Conservation (phyloP, 2,888 invertebrate species). For the Leptodirus hochenwartii region DNA sequence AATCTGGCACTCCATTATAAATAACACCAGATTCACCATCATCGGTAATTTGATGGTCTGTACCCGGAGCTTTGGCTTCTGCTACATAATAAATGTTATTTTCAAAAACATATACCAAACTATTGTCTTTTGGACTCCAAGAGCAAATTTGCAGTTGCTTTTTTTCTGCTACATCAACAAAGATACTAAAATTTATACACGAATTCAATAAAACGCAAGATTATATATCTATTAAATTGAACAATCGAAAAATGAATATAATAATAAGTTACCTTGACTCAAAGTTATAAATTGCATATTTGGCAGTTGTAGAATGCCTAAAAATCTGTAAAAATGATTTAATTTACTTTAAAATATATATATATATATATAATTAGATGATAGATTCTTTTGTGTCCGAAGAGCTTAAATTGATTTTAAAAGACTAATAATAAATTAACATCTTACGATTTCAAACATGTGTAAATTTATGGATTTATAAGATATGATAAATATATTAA, state of each 20-base stretch:
- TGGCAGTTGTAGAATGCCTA: conserved; percentile 43
- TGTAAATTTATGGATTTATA: too few species aligned
- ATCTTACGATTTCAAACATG: too few species aligned
- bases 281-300: conserved; percentile 42
- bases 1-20: conserved; percentile 75
- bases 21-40: conserved; percentile 44
- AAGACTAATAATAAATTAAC: too few species aligned
- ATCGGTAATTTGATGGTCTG: conserved; percentile 27
- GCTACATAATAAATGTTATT: conserved; percentile 50
- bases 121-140: conserved; percentile 35
- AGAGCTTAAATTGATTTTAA: too few species aligned
- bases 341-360: too few species aligned
- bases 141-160: conserved; percentile 39
- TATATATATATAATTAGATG: too few species aligned
- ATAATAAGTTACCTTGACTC: conserved; percentile 29
- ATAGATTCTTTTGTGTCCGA: too few species aligned
- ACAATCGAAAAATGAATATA: conserved; percentile 6
- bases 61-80: conserved; percentile 28
- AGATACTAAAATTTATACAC: too few species aligned
- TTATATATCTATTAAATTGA: background rate
- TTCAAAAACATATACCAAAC: conserved; percentile 42
- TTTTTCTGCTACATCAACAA: conserved; percentile 30
- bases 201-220: conserved; percentile 1
- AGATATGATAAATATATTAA: too few species aligned
- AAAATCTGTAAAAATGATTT: conserved; percentile 31